Base-by-base conservation (phyloP, 2,888 invertebrate species). In the Gasteruption jaculator region DNA sequence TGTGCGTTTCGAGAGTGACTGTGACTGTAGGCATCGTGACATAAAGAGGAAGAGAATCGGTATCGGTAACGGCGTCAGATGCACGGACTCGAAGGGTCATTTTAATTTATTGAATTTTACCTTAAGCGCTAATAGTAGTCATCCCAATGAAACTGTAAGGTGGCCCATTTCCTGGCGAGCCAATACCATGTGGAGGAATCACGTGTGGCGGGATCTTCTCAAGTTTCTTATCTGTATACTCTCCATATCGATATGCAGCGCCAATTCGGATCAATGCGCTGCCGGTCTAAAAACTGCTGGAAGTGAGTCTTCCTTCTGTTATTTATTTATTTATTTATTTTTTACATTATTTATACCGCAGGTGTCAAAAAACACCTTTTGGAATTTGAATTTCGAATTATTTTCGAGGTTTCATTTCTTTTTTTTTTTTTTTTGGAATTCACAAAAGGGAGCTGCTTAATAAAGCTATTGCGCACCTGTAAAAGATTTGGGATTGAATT, bases 221-320 rank as follows among this genome's bases (percentile, higher is more conserved):
- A 21, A 56, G 21, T 36, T 58, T 36, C 39, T 59, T 22, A 34
- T 59, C 41, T 42, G 45, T 22, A 31, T 58, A 19, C 39, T 61
- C 12, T 57, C 51, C 20, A 42, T 45, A 38, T 46, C 53, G 21
- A 25, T 45, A 32, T 54, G 52, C 34, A 43, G 37, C 33, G 56
- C 50, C 31, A 50, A 54, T 29, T 27, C 43, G 2, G 45, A 51
- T 49, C 47, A 54, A 36, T 60, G 64, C 39, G 53, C 59, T 24
- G 30, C 47, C 5, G 63, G 68, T 22, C 38, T 69, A 15, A 57
- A 52, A 32, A 68, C 69, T 34, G 63, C 67, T 21, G 69, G 69
- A 48, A 54, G 68, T 69, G 49, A 65, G 68, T 68, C 35, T 27
- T 19, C 5, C 37, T 33, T 34, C 27, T 14, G 14, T 42, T 25